These are phyloP conservation scores for Pseudococcus jackbeardsleyi DNA, from an alignment of 2,888 invertebrate species.

Conservation along the genomic window DNA sequence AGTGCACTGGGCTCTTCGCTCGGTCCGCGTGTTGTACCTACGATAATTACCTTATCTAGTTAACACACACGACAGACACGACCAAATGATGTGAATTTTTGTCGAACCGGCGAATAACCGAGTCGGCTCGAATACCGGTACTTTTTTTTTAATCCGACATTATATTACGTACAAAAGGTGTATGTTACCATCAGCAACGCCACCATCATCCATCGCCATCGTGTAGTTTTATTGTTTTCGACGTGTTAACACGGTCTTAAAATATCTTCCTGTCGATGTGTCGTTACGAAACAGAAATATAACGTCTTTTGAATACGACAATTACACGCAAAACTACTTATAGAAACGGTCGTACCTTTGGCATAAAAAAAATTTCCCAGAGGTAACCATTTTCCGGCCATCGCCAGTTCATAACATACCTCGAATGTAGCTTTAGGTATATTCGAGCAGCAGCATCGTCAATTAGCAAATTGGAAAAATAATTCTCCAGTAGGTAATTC, in stretches of 20 bases:
- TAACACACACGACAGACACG: conserved; percentile 23
- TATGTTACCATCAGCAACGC: neutral
- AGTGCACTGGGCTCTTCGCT: neutral
- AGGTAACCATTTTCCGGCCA: neutral
- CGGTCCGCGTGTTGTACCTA: neutral
- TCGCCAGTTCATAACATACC: neutral
- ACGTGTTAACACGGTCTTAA: neutral
- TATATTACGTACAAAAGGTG: neutral
- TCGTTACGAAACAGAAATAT: neutral
- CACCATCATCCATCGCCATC: neutral
- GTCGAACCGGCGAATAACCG: neutral
- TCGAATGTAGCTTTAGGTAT: no score
- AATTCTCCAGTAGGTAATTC: no score
- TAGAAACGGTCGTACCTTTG: neutral
- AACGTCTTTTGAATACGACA: neutral
- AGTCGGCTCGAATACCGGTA: neutral
- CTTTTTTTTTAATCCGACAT: neutral
- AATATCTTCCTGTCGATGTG: conserved; percentile 40
- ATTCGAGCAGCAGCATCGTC: no score
- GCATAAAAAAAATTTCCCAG: neutral
- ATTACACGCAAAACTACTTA: conserved; percentile 26
- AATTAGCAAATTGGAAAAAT: neutral
- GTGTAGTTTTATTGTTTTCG: conserved; percentile 21
- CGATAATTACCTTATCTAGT: conserved; percentile 33
- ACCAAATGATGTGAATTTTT: conserved; percentile 44